Conservation (phyloP, 2,113 vertebrate genomes). For the Taxidea taxus region DNA sequence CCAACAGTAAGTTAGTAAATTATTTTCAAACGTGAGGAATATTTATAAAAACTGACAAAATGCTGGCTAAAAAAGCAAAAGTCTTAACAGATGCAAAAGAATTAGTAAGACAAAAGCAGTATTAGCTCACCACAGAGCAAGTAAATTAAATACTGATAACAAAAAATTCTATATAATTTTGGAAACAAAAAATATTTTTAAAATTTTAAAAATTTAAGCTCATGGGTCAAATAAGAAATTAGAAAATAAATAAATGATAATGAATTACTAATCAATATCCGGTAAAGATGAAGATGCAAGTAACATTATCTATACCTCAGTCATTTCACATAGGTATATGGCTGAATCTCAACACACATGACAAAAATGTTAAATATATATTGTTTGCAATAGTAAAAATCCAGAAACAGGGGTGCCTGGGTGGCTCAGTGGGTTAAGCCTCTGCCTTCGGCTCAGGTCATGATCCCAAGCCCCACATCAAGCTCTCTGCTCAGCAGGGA, state of each 20-base stretch:
- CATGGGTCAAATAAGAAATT: neutral
- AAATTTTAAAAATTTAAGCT: neutral
- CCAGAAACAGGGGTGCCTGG: neutral
- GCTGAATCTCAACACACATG: neutral
- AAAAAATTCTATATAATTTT: neutral
- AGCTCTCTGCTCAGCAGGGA: no score
- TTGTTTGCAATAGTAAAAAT: neutral
- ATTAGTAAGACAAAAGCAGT: neutral
- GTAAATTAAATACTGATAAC: neutral
- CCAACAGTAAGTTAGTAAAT: neutral
- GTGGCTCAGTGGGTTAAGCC: no score
- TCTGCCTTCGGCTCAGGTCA: no score
- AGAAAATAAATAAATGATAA: neutral
- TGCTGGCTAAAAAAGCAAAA: neutral
- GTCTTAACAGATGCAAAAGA: neutral
- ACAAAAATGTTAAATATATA: neutral
- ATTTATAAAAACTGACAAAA: constrained; percentile 2
- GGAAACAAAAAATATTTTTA: neutral
- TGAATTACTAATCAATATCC: neutral
- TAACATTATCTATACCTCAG: neutral
- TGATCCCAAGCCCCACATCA: no score
- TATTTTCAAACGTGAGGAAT: neutral
- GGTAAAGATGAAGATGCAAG: neutral
- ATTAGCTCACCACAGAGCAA: neutral
- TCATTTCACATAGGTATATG: neutral